Conservation (phyloP, 2,888 invertebrate genomes). For the Himalopsyche tibetana region DNA sequence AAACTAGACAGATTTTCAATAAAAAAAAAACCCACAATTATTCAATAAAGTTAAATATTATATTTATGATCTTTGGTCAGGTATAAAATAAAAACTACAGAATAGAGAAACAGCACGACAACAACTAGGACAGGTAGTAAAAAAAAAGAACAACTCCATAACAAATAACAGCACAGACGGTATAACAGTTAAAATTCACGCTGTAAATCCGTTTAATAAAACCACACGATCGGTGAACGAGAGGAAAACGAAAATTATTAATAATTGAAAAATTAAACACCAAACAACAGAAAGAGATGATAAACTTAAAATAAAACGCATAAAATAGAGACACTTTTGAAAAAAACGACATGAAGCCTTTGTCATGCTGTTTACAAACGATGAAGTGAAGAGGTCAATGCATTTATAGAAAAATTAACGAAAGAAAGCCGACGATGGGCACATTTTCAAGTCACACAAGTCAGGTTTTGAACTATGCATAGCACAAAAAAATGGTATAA, state of each 20-base stretch:
- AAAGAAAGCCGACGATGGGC: not conserved
- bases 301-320: not conserved
- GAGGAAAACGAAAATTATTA: not conserved
- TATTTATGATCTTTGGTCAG: no score
- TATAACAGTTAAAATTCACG: not conserved
- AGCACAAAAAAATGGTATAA: no score
- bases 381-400: not conserved
- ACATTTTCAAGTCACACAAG: no score
- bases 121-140: not conserved
- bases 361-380: constrained; percentile 31
- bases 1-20: no score
- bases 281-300: not conserved
- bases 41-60: no score
- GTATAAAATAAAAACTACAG: no score
- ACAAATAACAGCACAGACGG: not conserved
- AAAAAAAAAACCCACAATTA: no score
- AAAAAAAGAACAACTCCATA: not conserved
- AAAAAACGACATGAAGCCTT: not conserved
- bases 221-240: constrained; percentile 2
- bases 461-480: no score
- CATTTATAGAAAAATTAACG: not conserved
- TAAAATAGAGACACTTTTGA: not conserved
- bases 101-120: not conserved
- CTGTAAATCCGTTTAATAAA: constrained; percentile 11
- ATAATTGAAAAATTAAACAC: constrained; percentile 31